Conservation (phyloP, 1,140 invertebrate species). For the Drosophila sproati region DNA sequence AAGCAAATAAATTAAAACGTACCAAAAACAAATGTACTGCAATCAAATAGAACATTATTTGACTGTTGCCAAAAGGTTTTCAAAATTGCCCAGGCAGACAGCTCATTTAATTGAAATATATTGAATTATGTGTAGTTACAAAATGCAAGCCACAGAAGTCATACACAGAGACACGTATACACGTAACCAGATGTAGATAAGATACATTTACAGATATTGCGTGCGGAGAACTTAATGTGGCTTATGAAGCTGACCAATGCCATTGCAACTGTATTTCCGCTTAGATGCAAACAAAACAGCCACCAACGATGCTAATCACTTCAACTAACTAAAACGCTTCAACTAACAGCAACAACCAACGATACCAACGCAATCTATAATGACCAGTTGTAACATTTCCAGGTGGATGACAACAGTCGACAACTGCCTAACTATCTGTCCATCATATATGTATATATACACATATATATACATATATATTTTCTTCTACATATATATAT, state of each 20-base stretch:
- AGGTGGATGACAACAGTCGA: conserved; percentile 70
- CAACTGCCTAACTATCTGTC: conserved; percentile 61
- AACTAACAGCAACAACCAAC: conserved; percentile 53
- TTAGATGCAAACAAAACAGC: conserved; percentile 74
- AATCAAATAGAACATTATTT: conserved; percentile 36
- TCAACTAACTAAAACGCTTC: conserved; percentile 79
- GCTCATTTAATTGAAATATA: conserved; percentile 55
- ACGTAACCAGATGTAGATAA: neutral
- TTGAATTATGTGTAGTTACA: conserved; percentile 57
- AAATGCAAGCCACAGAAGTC: conserved; percentile 42
- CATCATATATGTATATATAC: conserved; percentile 22
- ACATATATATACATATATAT: conserved; percentile 10
- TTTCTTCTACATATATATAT: neutral
- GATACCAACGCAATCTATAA: conserved; percentile 47
- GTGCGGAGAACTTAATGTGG: conserved; percentile 48
- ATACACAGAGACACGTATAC: conserved; percentile 25
- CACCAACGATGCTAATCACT: conserved; percentile 80
- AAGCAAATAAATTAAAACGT: conserved; percentile 26
- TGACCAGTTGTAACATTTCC: conserved; percentile 57
- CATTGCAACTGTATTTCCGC: conserved; percentile 71
- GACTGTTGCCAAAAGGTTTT: neutral
- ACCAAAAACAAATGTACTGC: conserved; percentile 15
- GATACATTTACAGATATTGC: neutral
- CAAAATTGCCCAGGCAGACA: neutral
- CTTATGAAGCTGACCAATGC: conserved; percentile 55